Percentiles rank a stretch among this genome's conserved stretches.
These are phyloP conservation scores for Oryctes rhinoceros DNA, from an alignment of 1,140 invertebrate species.

Conservation along the genomic window DNA sequence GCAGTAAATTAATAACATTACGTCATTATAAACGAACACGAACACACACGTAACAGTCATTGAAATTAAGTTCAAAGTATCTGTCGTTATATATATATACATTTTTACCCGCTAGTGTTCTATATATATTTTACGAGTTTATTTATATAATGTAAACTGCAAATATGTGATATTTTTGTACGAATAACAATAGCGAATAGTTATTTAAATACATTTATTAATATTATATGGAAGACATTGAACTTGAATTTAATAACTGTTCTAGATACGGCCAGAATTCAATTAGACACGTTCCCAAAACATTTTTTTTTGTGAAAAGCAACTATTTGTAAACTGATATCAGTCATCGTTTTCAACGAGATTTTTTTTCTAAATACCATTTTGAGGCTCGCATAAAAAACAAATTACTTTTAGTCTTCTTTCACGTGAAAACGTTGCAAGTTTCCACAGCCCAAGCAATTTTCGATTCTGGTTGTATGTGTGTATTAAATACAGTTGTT, in stretches of 20 bases:
- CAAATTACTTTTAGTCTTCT: too few relatives aligned
- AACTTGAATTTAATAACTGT: slow-evolving; percentile 35
- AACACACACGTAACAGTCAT: slow-evolving; percentile 32
- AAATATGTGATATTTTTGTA: slow-evolving; percentile 34
- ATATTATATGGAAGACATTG: slow-evolving; percentile 5
- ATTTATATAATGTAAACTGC: slow-evolving; percentile 25
- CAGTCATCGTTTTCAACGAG: neutral
- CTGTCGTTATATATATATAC: slow-evolving; percentile 5
- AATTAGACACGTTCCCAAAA: neutral
- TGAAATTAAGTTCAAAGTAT: slow-evolving; percentile 38
- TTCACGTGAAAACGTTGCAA: too few relatives aligned
- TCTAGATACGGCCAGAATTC: slow-evolving; percentile 1
- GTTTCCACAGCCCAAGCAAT: neutral
- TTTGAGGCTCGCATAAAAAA: too few relatives aligned
- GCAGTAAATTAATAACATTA: slow-evolving; percentile 3
- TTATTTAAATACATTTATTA: slow-evolving; percentile 36
- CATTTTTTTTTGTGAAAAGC: neutral
- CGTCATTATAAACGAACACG: neutral
- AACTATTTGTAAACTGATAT: neutral
- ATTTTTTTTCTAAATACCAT: too few relatives aligned
- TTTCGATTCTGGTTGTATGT: slow-evolving; percentile 17
- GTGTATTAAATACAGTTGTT: slow-evolving; percentile 38
- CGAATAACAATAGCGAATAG: slow-evolving; percentile 32
- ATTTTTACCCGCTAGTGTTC: slow-evolving; percentile 32
- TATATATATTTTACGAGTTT: slow-evolving; percentile 29